These are phyloP conservation scores for Saccopteryx bilineata DNA, from an alignment of 2,113 vertebrate species.

Conservation along the genomic window DNA sequence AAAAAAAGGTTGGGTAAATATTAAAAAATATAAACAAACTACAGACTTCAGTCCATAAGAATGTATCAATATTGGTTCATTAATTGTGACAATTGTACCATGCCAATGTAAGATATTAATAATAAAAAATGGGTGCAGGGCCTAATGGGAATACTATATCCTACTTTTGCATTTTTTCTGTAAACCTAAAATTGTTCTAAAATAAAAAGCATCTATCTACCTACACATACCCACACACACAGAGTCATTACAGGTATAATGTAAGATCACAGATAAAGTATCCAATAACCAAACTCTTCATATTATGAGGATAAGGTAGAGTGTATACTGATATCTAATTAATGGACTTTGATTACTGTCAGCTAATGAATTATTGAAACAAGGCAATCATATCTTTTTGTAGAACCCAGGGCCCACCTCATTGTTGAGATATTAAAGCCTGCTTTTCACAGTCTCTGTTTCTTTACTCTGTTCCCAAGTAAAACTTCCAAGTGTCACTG, in stretches of 20 bases:
- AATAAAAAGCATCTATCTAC: not conserved
- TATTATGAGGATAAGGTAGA: not conserved
- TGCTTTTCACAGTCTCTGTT: not conserved
- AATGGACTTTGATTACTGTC: not conserved
- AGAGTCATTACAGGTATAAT: not conserved
- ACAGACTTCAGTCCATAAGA: not conserved
- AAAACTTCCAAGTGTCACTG: not conserved
- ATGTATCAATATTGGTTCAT: not conserved
- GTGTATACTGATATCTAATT: not conserved
- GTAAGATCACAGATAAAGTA: not conserved
- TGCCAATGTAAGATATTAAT: not conserved
- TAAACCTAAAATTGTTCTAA: slow-evolving; percentile 11
- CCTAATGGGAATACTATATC: not conserved
- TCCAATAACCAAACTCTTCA: not conserved
- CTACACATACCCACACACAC: not conserved
- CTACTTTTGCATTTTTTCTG: not conserved
- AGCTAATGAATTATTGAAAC: not conserved
- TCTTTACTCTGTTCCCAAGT: not conserved
- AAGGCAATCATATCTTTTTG: not conserved
- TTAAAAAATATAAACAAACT: not conserved
- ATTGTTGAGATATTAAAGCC: not conserved
- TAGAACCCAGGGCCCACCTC: not conserved
- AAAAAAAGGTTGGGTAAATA: not conserved
- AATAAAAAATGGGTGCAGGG: not conserved
- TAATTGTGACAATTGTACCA: not conserved